phyloP scores from a whole-genome alignment of 2,113 vertebrate species.

The Neotoma lepida region DNA sequence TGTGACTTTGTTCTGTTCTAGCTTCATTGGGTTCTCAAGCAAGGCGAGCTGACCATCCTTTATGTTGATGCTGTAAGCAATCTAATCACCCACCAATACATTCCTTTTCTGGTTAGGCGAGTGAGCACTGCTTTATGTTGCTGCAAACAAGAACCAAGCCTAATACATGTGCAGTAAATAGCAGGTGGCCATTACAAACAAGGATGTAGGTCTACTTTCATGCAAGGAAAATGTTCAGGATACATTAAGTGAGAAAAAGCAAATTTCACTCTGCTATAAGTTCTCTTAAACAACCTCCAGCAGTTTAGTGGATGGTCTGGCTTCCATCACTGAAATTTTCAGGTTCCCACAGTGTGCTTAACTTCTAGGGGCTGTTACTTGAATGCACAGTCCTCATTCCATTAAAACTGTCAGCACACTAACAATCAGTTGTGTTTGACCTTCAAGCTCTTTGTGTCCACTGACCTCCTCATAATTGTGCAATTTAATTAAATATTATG shows the following conservation, averaged over 20 bases:
- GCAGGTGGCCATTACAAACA: constrained; percentile 45
- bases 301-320: neutral
- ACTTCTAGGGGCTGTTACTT: neutral
- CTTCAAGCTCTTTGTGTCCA: neutral
- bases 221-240: constrained; percentile 17
- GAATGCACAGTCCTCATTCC: neutral
- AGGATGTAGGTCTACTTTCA: constrained; percentile 9
- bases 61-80: constrained; percentile 57
- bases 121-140: constrained; percentile 11
- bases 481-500: constrained; percentile 48
- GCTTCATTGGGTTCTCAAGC: neutral
- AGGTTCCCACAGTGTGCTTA: neutral
- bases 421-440: neutral
- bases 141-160: constrained; percentile 50
- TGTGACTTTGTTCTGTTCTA: neutral
- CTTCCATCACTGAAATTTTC: constrained; percentile 5
- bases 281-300: constrained; percentile 35
- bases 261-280: constrained; percentile 24
- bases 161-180: constrained; percentile 45
- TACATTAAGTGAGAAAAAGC: constrained; percentile 11
- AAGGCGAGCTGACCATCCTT: neutral
- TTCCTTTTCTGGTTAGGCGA: constrained; percentile 40
- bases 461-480: neutral
- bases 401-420: neutral
- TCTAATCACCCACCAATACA: constrained; percentile 42